phyloP scores from a whole-genome alignment of 2,113 vertebrate genomes.

The Nothocercus julius region DNA sequence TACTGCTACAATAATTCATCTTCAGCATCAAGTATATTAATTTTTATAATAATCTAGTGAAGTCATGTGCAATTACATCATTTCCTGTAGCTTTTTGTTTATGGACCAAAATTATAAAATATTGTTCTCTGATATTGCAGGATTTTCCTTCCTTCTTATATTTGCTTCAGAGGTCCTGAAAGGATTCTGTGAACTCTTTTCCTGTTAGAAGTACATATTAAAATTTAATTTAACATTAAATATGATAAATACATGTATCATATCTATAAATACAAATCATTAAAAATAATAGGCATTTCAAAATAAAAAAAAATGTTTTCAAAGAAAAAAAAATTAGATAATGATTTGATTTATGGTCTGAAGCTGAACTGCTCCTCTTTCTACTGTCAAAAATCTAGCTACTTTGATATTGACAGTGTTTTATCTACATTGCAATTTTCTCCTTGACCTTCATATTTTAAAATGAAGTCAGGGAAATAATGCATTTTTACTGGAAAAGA shows the following conservation, averaged over 20 bases:
- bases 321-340: not conserved
- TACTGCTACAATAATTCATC: not conserved
- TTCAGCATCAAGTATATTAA: not conserved
- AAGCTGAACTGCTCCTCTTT: not conserved
- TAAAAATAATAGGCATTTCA: not conserved
- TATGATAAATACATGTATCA: not conserved
- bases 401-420: not conserved
- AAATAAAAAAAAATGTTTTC: not conserved
- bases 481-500: conserved; percentile 37
- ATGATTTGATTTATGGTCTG: not conserved
- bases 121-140: not conserved
- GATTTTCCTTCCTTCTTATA: not conserved
- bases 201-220: not conserved
- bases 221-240: not conserved
- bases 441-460: not conserved
- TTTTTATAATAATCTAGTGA: not conserved
- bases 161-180: not conserved
- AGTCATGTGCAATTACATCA: not conserved
- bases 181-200: not conserved
- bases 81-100: not conserved
- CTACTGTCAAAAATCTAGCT: not conserved
- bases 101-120: not conserved
- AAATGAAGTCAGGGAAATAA: not conserved
- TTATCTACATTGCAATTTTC: not conserved
- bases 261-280: not conserved